Conservation (phyloP, 2,113 vertebrate genomes). For the Oncorhynchus kisutch region DNA sequence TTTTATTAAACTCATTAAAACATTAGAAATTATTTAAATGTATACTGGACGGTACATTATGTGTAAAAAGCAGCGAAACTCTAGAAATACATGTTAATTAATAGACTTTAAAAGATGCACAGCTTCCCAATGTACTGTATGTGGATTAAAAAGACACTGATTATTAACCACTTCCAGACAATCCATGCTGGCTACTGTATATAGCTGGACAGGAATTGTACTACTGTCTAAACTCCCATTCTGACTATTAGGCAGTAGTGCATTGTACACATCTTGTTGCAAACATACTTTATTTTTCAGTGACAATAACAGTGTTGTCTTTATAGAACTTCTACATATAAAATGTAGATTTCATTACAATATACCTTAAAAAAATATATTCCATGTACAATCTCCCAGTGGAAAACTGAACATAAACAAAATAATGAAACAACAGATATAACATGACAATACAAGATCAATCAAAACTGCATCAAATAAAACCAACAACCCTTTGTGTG, state of each 20-base stretch:
- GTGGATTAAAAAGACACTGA: conserved; percentile 66
- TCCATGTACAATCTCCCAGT: conserved; percentile 60
- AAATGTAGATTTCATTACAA: conserved; percentile 52
- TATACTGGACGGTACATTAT: conserved; percentile 29
- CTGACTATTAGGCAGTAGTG: conserved; percentile 76
- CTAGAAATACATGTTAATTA: conserved; percentile 23
- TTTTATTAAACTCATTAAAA: conserved; percentile 41
- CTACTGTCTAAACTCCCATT: not conserved
- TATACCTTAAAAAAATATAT: conserved; percentile 66
- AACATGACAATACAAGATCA: conserved; percentile 30
- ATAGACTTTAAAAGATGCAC: conserved; percentile 40
- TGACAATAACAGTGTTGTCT: conserved; percentile 34
- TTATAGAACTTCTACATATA: conserved; percentile 45
- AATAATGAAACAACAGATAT: conserved; percentile 15
- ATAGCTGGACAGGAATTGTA: conserved; percentile 5
- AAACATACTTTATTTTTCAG: conserved; percentile 21
- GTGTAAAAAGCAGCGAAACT: conserved; percentile 5
- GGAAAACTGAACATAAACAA: conserved; percentile 26
- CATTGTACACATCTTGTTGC: conserved; percentile 56
- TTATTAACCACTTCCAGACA: conserved; percentile 37
- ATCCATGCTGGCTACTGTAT: not conserved
- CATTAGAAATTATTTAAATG: conserved; percentile 42
- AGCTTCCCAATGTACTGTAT: conserved; percentile 35
- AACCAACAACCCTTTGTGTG: no score
- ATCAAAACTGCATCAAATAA: conserved; percentile 19